Evolutionary conservation across 2,888 invertebrate genomes (phyloP).

Genomic region (Zelleria hepariella): DNA sequence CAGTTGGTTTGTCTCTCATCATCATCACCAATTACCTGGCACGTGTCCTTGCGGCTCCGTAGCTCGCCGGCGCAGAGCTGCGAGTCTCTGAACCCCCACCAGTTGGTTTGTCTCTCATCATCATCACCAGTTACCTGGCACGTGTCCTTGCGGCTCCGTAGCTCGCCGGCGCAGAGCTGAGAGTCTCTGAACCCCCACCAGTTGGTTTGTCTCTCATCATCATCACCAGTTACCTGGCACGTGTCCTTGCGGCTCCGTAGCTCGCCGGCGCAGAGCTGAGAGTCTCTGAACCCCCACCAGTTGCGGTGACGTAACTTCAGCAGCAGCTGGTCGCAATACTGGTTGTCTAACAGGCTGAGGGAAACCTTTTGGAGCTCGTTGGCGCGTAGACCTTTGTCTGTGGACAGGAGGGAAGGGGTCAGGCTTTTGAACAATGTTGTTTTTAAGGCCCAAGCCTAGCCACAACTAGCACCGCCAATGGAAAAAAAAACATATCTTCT

Average conservation of each 20-base stretch:
- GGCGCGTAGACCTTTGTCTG: slow-evolving; percentile 26
- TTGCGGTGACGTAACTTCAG: slow-evolving; percentile 24
- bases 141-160: not conserved
- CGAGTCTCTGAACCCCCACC: not conserved
- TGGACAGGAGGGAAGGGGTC: not conserved
- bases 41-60: too few relatives aligned
- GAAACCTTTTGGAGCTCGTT: slow-evolving; percentile 55
- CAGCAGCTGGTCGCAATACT: slow-evolving; percentile 32
- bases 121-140: not conserved
- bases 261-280: slow-evolving; percentile 59
- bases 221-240: slow-evolving; percentile 51
- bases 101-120: not conserved
- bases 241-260: slow-evolving; percentile 52
- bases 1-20: too few relatives aligned
- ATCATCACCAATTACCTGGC: too few relatives aligned
- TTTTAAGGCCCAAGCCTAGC: too few relatives aligned
- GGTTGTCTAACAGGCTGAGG: slow-evolving; percentile 32
- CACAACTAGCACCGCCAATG: too few relatives aligned
- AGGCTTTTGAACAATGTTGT: not conserved
- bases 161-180: not conserved
- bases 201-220: too few relatives aligned
- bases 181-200: too few relatives aligned
- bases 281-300: slow-evolving; percentile 37
- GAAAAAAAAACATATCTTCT: too few relatives aligned
- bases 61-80: too few relatives aligned